Percentiles rank a stretch among this genome's conserved stretches.
Conservation (phyloP, 2,113 vertebrate genomes). For the Furnarius figulus region DNA sequence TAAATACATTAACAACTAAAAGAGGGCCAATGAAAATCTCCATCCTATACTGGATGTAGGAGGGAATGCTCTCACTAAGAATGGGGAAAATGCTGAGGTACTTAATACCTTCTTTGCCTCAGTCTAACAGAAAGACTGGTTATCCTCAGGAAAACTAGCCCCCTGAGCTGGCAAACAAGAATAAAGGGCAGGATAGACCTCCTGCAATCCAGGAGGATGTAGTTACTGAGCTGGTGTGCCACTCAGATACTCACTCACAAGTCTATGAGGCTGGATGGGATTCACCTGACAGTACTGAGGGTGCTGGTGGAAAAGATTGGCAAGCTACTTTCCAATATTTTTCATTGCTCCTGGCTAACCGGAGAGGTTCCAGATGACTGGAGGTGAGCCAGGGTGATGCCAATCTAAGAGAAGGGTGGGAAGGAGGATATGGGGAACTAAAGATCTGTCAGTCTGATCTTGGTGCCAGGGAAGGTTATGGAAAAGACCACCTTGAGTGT, state of each 20-base stretch:
- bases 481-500: not conserved
- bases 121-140: not conserved
- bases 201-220: not conserved
- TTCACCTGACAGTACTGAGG: not conserved
- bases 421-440: not conserved
- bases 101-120: not conserved
- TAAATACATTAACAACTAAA: not conserved
- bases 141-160: not conserved
- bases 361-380: not conserved
- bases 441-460: not conserved
- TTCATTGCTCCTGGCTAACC: not conserved
- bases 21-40: not conserved
- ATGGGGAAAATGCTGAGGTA: not conserved
- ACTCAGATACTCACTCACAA: not conserved
- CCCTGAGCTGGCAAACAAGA: not conserved
- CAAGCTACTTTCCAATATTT: not conserved
- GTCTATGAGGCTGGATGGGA: not conserved
- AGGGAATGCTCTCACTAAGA: not conserved
- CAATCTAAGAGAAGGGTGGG: not conserved
- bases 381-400: not conserved
- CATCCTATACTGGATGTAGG: not conserved
- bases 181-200: not conserved
- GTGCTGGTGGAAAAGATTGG: accelerated
- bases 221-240: not conserved
- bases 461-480: not conserved